phyloP scores from a whole-genome alignment of 1,140 invertebrate genomes.

The Drosophila funebris region DNA sequence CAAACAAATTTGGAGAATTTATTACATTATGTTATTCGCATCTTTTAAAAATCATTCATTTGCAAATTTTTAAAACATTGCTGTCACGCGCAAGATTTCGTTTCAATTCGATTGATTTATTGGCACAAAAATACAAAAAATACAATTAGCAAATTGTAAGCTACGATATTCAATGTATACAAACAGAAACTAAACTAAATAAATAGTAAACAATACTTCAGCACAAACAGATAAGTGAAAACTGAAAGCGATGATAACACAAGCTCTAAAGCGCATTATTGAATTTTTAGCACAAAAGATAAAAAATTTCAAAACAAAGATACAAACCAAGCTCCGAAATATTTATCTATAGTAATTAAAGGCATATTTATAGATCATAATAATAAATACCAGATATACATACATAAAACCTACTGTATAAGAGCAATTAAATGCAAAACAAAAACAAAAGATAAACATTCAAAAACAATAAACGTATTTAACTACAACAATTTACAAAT shows the following conservation, averaged over 20 bases:
- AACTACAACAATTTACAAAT: conserved; percentile 50
- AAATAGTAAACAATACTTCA: conserved; percentile 24
- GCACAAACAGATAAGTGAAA: conserved; percentile 8
- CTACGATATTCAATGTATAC: conserved; percentile 19
- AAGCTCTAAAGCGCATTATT: conserved; percentile 40
- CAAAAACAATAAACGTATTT: conserved; percentile 77
- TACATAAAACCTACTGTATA: conserved; percentile 70
- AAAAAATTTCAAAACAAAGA: conserved; percentile 48
- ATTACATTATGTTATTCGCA: conserved; percentile 57
- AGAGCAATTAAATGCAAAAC: conserved; percentile 67
- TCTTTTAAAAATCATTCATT: conserved; percentile 28
- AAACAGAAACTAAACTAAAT: conserved; percentile 11
- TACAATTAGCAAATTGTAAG: conserved; percentile 58
- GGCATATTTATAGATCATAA: conserved; percentile 79
- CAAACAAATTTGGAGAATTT: conserved; percentile 71
- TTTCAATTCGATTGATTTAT: conserved; percentile 68
- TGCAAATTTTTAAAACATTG: conserved; percentile 18
- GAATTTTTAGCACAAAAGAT: conserved; percentile 63
- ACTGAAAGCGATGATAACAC: conserved; percentile 25
- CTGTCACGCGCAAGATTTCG: conserved; percentile 49
- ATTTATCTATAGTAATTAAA: conserved; percentile 82
- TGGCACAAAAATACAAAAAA: conserved; percentile 47
- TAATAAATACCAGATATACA: conserved; percentile 63
- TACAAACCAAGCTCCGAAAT: conserved; percentile 77
- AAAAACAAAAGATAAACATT: conserved; percentile 62